Conservation (phyloP, 2,888 invertebrate genomes). For the Sminthurinus aureus region DNA sequence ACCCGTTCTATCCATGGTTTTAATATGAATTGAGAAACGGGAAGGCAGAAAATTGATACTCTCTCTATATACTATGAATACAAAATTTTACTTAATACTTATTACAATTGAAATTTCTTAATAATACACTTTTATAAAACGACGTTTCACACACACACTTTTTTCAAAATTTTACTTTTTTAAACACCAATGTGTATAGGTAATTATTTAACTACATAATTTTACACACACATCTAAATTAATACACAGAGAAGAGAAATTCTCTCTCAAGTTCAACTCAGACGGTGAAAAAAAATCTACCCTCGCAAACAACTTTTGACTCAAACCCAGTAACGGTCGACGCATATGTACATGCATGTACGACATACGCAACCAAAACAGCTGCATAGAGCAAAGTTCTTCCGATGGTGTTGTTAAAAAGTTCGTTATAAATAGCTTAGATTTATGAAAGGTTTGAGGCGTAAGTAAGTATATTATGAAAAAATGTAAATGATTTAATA, state of each 20-base stretch:
- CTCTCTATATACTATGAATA: background rate
- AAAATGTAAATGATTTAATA: too few relatives aligned
- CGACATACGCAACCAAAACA: background rate
- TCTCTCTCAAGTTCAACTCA: background rate
- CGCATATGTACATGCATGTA: background rate
- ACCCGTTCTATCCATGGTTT: background rate
- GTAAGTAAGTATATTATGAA: too few relatives aligned
- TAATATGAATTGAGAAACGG: background rate
- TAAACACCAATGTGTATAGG: background rate
- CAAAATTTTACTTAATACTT: background rate
- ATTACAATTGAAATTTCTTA: background rate
- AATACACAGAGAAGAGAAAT: background rate
- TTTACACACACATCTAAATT: background rate
- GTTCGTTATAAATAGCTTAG: too few relatives aligned
- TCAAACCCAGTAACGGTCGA: background rate
- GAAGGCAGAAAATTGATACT: background rate
- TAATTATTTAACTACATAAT: too few relatives aligned
- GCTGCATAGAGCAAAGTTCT: background rate
- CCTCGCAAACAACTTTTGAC: background rate
- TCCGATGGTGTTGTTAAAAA: background rate
- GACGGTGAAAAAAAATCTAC: background rate
- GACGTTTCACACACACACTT: too few relatives aligned
- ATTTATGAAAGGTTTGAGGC: too few relatives aligned
- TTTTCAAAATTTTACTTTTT: background rate
- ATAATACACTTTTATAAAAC: background rate